phyloP scores from a whole-genome alignment of 2,113 vertebrate species.

The Pionites leucogaster region DNA sequence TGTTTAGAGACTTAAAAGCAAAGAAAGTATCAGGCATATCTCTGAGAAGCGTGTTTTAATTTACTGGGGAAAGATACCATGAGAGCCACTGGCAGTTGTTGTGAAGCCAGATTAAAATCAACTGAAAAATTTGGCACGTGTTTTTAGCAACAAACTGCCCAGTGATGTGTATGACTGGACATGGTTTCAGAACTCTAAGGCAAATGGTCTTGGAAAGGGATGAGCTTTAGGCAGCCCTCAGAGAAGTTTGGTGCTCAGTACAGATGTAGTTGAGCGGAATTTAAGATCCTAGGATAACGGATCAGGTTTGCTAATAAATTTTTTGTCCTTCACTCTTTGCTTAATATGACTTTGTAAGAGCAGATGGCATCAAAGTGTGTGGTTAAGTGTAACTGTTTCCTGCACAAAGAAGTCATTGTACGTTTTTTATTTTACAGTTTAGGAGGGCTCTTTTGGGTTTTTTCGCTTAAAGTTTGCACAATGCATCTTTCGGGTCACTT shows the following conservation, averaged over 20 bases:
- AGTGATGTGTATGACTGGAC: not conserved
- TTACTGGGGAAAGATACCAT: not conserved
- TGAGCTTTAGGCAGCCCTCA: not conserved
- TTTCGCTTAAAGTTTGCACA: not conserved
- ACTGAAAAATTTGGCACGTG: not conserved
- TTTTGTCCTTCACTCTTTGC: not conserved
- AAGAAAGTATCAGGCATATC: not conserved
- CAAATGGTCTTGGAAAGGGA: not conserved
- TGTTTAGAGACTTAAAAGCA: not conserved
- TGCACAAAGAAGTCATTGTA: not conserved
- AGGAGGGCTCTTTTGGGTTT: not conserved
- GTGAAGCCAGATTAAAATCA: conserved; percentile 15
- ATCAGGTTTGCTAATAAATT: not conserved
- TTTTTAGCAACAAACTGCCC: not conserved
- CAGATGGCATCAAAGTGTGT: not conserved
- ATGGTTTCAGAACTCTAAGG: not conserved
- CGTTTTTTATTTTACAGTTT: not conserved
- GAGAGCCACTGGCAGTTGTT: conserved; percentile 6
- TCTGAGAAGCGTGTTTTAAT: not conserved
- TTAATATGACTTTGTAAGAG: not conserved
- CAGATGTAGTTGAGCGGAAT: not conserved
- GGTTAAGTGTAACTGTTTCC: not conserved
- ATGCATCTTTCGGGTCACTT: not conserved
- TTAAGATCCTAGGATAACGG: not conserved
- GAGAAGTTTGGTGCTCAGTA: not conserved